phyloP scores from a whole-genome alignment of 1,140 invertebrate species.

The Ectropis grisescens region DNA sequence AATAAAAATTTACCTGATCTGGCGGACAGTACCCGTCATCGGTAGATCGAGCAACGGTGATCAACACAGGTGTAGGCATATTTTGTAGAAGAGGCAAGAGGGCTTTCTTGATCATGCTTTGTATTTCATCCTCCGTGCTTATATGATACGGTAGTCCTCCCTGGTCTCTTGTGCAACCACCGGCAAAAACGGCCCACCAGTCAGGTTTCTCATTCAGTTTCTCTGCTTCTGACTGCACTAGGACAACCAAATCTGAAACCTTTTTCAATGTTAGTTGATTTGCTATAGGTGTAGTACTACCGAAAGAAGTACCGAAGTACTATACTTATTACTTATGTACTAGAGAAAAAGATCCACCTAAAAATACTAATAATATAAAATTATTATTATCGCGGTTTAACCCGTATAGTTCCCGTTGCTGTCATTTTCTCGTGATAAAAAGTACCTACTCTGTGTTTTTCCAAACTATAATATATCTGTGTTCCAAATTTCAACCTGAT shows the following conservation, averaged over 20 bases:
- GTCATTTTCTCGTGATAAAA: no score
- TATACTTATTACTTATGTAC: no score
- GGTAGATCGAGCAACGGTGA: constrained; percentile 86
- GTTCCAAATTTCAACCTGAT: no score
- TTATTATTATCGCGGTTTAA: no score
- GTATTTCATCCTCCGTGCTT: constrained; percentile 77
- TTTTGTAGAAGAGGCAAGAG: constrained; percentile 74
- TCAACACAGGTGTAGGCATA: constrained; percentile 78
- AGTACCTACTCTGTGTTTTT: no score
- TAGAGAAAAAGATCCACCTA: no score
- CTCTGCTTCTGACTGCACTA: constrained; percentile 50
- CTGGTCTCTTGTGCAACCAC: constrained; percentile 89
- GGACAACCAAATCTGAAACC: constrained; percentile 62
- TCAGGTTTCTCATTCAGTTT: constrained; percentile 76
- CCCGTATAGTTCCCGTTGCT: no score
- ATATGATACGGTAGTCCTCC: constrained; percentile 85
- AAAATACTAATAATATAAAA: no score
- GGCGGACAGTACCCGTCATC: constrained; percentile 90
- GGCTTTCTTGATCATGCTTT: constrained; percentile 70
- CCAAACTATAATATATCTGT: no score
- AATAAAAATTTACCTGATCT: constrained; percentile 25
- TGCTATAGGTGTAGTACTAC: no score
- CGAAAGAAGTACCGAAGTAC: no score
- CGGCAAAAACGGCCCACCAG: constrained; percentile 84
- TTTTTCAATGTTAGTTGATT: no score